Evolutionary conservation across 2,113 vertebrate genomes (phyloP).

Genomic region (Hippocampus abdominalis): DNA sequence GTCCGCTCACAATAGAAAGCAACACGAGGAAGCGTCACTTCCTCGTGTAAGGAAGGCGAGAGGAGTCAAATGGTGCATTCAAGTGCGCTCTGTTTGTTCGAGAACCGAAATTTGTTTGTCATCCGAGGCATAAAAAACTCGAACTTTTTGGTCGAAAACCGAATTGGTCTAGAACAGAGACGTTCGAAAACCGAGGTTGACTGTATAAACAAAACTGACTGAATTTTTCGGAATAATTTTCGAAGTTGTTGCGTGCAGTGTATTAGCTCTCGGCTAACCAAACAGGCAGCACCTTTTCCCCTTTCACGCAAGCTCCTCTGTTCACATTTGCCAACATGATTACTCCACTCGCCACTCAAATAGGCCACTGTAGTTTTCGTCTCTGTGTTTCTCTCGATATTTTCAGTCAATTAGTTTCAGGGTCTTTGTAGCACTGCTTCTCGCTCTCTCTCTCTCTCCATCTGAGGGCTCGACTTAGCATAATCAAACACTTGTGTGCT

Average conservation of each 20-base stretch:
- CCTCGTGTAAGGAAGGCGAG: no score
- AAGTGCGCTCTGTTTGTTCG: no score
- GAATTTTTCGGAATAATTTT: not conserved
- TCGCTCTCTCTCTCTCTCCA: not conserved
- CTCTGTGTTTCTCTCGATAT: conserved; percentile 3
- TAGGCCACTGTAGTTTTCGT: conserved; percentile 10
- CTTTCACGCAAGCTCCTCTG: conserved; percentile 7
- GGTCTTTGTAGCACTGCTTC: conserved; percentile 13
- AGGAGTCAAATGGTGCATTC: no score
- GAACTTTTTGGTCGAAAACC: no score
- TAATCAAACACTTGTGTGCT: conserved; percentile 24
- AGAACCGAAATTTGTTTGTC: no score
- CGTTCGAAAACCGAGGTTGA: no score
- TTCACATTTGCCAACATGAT: conserved; percentile 17
- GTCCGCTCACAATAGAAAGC: no score
- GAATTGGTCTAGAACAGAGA: no score
- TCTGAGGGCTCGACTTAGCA: conserved; percentile 21
- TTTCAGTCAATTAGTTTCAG: conserved; percentile 7
- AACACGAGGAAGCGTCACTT: no score
- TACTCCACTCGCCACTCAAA: conserved; percentile 15
- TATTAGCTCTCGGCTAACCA: not conserved
- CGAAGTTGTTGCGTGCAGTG: not conserved
- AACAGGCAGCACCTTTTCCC: not conserved
- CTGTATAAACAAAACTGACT: no score
- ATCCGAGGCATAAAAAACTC: no score